Base-by-base conservation (phyloP, 2,888 invertebrate genomes). In the Rutpela maculata region DNA sequence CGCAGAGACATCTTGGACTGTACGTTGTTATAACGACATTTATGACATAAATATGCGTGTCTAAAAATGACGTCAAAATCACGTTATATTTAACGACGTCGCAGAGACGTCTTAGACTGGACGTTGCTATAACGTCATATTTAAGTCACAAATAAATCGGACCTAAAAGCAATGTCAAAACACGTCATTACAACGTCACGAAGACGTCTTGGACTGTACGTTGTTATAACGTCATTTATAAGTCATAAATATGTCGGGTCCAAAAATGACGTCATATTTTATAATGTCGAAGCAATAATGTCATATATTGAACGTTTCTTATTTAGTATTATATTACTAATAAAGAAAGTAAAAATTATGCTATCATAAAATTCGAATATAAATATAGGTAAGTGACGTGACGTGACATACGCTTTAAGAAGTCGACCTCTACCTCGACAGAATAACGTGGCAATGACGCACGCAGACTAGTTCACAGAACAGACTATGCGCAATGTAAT, bases 151-250 rank as follows among this genome's bases (percentile, higher is more conserved):
- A 19, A 57, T 57, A 17, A 11, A 57, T 4, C 18, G 9, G 7
- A 18, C 19, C 19, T 18, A 18, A 57, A 57, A 12, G 18, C 6
- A 4, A 17, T 3, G 18, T 57, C 18, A 57, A 18, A 57, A 57
- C 5, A 57, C 18, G 38, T 38, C 11, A 3, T n/a, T 57, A 19
- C 11, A 19, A 18, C 19, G 57, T 19, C 18, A 19, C 7, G 18
- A 6, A 19, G 18, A 57, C 57, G 57, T 57, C 57, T 12, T 59
- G 12, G 4, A 19, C 22, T 59, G 59, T 59, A 19, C 59, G 59
- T 59, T 59, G 22, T 18, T 59, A 59, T 59, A 22, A 59, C 59
- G 22, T 17, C 59, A 59, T 59, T 59, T 59, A 22, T 19, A 59
- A 19, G 59, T 59, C 59, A 59, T 10, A 11, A 22, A 59, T 59